A percentile compares a stretch with the other conserved stretches of the same genome.
Evolutionary conservation across 1,140 invertebrate species (phyloP).

Genomic region (Maconellicoccus hirsutus): DNA sequence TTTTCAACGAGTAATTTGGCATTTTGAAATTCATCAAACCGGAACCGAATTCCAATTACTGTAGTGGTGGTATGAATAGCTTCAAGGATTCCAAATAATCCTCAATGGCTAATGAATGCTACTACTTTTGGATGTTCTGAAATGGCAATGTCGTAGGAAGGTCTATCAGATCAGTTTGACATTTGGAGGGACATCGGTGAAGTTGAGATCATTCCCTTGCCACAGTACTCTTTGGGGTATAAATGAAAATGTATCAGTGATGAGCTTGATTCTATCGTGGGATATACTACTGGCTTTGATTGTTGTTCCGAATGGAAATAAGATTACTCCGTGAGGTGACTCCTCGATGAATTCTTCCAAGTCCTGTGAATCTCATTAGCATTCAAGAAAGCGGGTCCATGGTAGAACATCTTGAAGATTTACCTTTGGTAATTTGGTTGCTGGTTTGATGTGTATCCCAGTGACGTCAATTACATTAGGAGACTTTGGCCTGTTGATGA

Average conservation of each 20-base stretch:
- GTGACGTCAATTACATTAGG: conserved; percentile 33
- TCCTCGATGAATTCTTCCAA: conserved; percentile 45
- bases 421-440: conserved; percentile 27
- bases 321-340: conserved; percentile 47
- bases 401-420: no score
- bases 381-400: no score
- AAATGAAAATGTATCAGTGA: conserved; percentile 19
- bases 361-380: conserved; percentile 35
- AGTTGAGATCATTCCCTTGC: conserved; percentile 47
- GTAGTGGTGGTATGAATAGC: conserved; percentile 37
- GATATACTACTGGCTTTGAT: conserved; percentile 14
- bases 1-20: conserved; percentile 33
- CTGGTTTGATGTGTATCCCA: conserved; percentile 30
- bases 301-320: conserved; percentile 50
- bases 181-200: conserved; percentile 37
- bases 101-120: conserved; percentile 39
- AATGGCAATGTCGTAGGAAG: neutral
- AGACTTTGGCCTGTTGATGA: conserved; percentile 28
- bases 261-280: conserved; percentile 1
- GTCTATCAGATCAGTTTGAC: conserved; percentile 42
- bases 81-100: conserved; percentile 37
- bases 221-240: conserved; percentile 49
- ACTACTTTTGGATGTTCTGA: conserved; percentile 36
- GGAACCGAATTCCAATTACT: conserved; percentile 33
- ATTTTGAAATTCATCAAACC: conserved; percentile 32